Percentiles rank a stretch among this genome's conserved stretches.
phyloP scores from a whole-genome alignment of 2,113 vertebrate species.

The Machaerirhynchus nigripectus region DNA sequence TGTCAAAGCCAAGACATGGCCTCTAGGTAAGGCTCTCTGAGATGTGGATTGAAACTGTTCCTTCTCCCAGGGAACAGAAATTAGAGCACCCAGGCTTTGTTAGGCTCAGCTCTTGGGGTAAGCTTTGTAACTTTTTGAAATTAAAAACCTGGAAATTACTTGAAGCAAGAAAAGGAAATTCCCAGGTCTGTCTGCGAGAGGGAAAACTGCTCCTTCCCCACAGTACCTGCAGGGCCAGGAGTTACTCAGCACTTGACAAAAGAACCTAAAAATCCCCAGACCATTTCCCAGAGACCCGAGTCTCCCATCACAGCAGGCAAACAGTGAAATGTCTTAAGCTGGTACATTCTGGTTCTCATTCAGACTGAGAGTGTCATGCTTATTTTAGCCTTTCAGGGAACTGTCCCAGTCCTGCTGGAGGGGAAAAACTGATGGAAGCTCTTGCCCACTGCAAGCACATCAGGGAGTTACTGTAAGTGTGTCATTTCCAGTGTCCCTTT shows the following conservation, averaged over 20 bases:
- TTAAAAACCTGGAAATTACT: not conserved
- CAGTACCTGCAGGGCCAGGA: not conserved
- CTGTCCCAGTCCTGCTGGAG: slow-evolving; percentile 68
- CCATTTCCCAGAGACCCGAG: not conserved
- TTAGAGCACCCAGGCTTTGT: not conserved
- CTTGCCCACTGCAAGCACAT: slow-evolving; percentile 70
- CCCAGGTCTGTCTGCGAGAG: not conserved
- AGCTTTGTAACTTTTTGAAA: not conserved
- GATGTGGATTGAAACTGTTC: not conserved
- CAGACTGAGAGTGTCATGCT: not conserved
- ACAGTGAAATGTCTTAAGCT: not conserved
- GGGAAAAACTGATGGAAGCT: slow-evolving; percentile 69
- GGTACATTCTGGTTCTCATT: not conserved
- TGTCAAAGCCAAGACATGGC: not conserved
- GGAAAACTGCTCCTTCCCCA: not conserved
- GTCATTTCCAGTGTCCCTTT: not conserved
- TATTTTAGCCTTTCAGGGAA: slow-evolving; percentile 79
- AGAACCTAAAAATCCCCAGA: not conserved
- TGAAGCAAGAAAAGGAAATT: not conserved
- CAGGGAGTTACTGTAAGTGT: slow-evolving; percentile 84
- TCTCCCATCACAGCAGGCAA: not conserved
- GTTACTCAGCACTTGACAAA: not conserved
- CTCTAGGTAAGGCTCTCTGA: not conserved
- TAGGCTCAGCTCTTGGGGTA: not conserved
- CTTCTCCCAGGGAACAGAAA: not conserved